Base-by-base conservation (phyloP, 2,113 vertebrate species). In the Cyprinodon brontotheroides region DNA sequence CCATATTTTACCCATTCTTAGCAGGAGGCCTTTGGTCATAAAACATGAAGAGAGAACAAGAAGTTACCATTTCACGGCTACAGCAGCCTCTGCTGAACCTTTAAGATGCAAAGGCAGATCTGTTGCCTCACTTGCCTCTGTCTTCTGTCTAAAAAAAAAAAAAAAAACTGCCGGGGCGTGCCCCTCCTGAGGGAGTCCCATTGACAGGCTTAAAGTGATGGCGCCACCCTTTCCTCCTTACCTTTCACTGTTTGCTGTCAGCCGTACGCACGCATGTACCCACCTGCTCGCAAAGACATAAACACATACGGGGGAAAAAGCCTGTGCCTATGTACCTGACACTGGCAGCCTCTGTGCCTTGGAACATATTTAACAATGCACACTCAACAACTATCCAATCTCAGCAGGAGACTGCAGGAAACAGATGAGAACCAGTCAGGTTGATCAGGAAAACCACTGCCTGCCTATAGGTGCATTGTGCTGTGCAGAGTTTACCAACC, bases 311-410 rank as follows among this genome's bases (percentile, higher is more conserved):
- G 20, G 50, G 69, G 70, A 78, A 85, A 73, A 74, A 72, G 67
- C 59, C 40, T 83, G 81, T 82, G 72, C 70, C 68, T 82, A 82
- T 73, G 64, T 90, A 90, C 87, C 89, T 87, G 87, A 84, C 77
- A 74, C 83, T 72, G 80, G 76, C 77, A 84, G 80, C 79, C 81
- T 82, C 91, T 83, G 70, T 85, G 91, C 93, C 87, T 70, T 81
- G 79, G 78, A 93, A 92, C 86, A 90, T 82, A 72, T 87, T 92
- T 90, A 89, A 82, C 84, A 86, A 92, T 93, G 86, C 91, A 84
- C 69, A 68, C 86, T 86, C 74, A 48, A 86, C 80, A 85, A 71
- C 74, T 74, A 77, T 79, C 83, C 72, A 78, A 41, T 76, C 92
- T 67, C 92, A 85, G 91, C 91, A 74, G 92, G 92, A 87, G 77